Conservation (phyloP, 2,113 vertebrate genomes). For the Phylloscopus trochilus region DNA sequence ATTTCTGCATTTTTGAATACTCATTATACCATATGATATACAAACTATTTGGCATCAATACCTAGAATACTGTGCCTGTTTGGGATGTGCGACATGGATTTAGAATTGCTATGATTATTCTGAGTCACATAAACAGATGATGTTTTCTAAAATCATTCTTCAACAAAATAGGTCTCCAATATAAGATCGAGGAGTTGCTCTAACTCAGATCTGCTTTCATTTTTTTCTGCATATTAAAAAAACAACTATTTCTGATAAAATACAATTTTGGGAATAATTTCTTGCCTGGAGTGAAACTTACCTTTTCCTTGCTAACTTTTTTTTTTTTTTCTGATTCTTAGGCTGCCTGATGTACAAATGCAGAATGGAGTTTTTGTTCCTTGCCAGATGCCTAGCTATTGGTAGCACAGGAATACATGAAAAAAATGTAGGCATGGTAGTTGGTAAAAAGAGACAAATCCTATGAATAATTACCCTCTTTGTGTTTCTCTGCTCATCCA, state of each 20-base stretch:
- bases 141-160: not conserved
- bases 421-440: not conserved
- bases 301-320: not conserved
- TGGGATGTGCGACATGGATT: not conserved
- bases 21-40: not conserved
- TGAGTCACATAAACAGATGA: not conserved
- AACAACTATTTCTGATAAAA: not conserved
- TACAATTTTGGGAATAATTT: not conserved
- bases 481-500: not conserved
- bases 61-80: not conserved
- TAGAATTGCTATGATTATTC: not conserved
- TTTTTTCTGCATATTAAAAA: not conserved
- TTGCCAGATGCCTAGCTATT: not conserved
- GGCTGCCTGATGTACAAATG: not conserved
- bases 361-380: constrained; percentile 15
- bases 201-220: not conserved
- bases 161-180: not conserved
- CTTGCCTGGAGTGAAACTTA: not conserved
- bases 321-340: not conserved
- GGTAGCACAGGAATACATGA: not conserved
- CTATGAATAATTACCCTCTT: not conserved
- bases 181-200: not conserved
- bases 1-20: not conserved
- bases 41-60: not conserved
- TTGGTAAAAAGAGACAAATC: constrained; percentile 21